phyloP scores from a whole-genome alignment of 2,888 invertebrate species.

The Ferdinandea cuprea region DNA sequence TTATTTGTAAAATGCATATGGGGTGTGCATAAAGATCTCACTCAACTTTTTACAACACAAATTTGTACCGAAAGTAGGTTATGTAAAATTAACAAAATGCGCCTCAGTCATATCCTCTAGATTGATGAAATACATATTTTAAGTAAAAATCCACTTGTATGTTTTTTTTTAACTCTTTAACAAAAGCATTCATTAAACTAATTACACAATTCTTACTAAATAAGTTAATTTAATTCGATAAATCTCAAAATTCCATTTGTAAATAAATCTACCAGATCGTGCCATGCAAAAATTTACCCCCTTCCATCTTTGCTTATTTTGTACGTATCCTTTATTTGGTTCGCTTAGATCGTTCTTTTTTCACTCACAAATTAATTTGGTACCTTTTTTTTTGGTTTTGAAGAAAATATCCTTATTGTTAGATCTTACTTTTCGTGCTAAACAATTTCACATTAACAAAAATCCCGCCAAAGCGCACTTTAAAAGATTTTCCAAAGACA shows the following conservation, averaged over 20 bases:
- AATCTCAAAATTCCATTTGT: neutral
- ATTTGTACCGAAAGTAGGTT: no score
- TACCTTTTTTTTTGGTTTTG: slow-evolving; percentile 15
- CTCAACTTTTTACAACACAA: no score
- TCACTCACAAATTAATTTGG: neutral
- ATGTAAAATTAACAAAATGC: no score
- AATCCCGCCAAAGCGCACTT: neutral
- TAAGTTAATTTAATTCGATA: neutral
- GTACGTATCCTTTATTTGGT: slow-evolving; percentile 29
- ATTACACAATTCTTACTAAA: neutral
- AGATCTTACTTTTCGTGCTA: no score
- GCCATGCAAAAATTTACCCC: slow-evolving; percentile 64
- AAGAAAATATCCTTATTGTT: neutral
- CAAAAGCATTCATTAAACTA: slow-evolving; percentile 10
- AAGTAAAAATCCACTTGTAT: no score
- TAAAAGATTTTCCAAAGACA: neutral
- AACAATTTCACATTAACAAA: neutral
- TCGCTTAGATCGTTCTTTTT: neutral
- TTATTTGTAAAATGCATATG: no score
- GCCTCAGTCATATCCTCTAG: no score
- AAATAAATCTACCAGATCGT: slow-evolving; percentile 4
- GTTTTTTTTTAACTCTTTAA: neutral
- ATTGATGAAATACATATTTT: no score
- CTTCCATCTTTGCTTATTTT: slow-evolving; percentile 36
- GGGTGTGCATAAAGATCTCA: no score